These are phyloP conservation scores for Sisyra terminalis DNA, from an alignment of 2,888 invertebrate genomes.

Conservation along the genomic window DNA sequence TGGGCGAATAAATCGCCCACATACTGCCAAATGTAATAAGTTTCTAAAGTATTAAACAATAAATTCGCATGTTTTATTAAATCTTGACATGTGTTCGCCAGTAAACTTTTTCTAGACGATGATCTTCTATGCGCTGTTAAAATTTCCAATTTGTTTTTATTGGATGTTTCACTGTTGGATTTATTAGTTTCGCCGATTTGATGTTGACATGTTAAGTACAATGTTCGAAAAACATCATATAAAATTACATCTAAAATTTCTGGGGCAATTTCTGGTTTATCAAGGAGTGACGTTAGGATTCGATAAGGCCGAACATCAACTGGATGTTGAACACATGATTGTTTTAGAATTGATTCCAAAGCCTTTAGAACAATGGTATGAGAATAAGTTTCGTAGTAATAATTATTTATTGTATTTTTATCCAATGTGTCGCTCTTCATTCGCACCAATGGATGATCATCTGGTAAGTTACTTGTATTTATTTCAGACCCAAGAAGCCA, in stretches of 20 bases:
- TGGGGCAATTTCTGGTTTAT: conserved; percentile 73
- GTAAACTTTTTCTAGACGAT: conserved; percentile 16
- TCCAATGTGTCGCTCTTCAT: conserved; percentile 15
- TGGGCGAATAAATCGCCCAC: conserved; percentile 46
- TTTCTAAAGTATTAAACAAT: conserved; percentile 65
- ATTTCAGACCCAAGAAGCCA: conserved; percentile 68
- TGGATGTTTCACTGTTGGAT: neutral
- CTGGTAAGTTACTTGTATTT: conserved; percentile 28
- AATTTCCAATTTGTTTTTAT: conserved; percentile 14
- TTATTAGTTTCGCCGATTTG: conserved; percentile 21
- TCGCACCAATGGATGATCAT: conserved; percentile 23
- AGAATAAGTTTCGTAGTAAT: conserved; percentile 51
- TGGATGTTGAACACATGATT: conserved; percentile 31
- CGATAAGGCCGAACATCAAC: conserved; percentile 56
- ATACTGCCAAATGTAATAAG: conserved; percentile 76
- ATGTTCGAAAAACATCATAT: conserved; percentile 55
- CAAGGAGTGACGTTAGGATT: conserved; percentile 65
- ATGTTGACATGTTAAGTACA: conserved; percentile 34
- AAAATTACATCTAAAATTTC: conserved; percentile 60
- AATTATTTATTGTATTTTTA: conserved; percentile 22
- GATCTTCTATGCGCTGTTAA: conserved; percentile 5
- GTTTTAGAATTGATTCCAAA: conserved; percentile 39
- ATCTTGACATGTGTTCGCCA: conserved; percentile 38
- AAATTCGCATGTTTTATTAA: conserved; percentile 71
- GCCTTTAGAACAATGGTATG: conserved; percentile 48